Base-by-base conservation (phyloP, 2,888 invertebrate genomes). In the Fabriciana adippe region DNA sequence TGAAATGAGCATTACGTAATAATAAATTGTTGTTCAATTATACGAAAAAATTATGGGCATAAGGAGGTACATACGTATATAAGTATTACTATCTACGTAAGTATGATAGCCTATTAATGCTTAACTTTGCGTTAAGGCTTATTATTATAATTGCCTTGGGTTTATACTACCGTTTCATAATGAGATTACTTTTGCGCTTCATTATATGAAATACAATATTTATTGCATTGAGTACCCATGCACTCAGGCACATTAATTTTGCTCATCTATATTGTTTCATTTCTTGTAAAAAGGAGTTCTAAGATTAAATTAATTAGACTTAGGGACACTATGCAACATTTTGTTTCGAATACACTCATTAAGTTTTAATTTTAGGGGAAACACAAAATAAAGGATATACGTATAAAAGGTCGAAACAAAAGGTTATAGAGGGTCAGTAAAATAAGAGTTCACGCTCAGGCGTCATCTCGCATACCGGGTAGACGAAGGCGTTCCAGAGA, bases 401-500 rank as follows among this genome's bases (percentile, higher is more conserved):
- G 50, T 48, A 55, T 60, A 56, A 53, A 53, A 60, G 57, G 55
- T 72, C 72, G 68, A 70, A 72, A 73, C 71, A 71, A 71, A 71
- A 73, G 55, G 69, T 72, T 57, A 64, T 48, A 59, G 41, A 55
- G 66, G 62, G 64, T 66, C 55, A 53, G 53, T 55, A 69, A 41
- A 54, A 60, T 53, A 61, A 71, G 72, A 72, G 72, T 78, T 75
- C 79, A 81, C 87, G 82, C 84, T 83, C 88, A 87, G 83, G 85
- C 87, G 83, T 87, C 88, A 77, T 88, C 89, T 81, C 80, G 84
- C 94, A 94, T 94, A 95, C 94, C 94, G 94, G 94, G 89, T 94
- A 92, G 84, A 93, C 93, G 92, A 93, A 93, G 93, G 94, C 94
- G 93, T 94, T 94, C 94, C 94, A 94, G 83, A 92, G 90, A 87